These are phyloP conservation scores for Etheostoma spectabile DNA, from an alignment of 2,113 vertebrate species.

Conservation along the genomic window DNA sequence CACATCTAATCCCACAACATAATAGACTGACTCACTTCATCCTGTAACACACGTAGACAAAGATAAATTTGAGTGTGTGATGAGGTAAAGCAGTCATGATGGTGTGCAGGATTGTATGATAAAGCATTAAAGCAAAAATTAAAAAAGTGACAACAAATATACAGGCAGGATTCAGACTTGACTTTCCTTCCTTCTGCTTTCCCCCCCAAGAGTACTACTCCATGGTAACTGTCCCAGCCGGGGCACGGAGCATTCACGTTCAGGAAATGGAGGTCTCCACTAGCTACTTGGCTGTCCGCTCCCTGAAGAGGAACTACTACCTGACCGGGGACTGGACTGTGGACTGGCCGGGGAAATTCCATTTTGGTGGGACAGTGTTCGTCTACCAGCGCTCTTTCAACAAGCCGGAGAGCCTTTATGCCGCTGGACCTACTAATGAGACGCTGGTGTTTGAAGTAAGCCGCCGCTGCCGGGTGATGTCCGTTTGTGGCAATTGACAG, in stretches of 20 bases:
- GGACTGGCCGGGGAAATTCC: conserved; percentile 96
- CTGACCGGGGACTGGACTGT: conserved; percentile 94
- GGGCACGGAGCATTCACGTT: conserved; percentile 90
- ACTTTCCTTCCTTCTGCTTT: not conserved
- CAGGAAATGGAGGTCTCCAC: conserved; percentile 90
- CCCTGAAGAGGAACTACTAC: conserved; percentile 88
- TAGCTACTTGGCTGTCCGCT: conserved; percentile 93
- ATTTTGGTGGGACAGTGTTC: conserved; percentile 91
- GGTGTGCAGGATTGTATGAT: conserved; percentile 1
- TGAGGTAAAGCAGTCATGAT: not conserved
- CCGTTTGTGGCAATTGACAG: conserved; percentile 65
- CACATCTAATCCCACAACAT: conserved; percentile 7
- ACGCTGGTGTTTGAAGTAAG: conserved; percentile 98
- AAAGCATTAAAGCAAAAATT: not conserved
- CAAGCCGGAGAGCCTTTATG: conserved; percentile 90
- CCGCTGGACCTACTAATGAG: conserved; percentile 94
- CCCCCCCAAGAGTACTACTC: conserved; percentile 89
- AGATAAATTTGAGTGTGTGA: not conserved
- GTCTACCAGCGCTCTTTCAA: conserved; percentile 91
- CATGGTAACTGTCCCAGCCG: conserved; percentile 90
- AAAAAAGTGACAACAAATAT: not conserved
- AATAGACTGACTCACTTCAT: conserved; percentile 18
- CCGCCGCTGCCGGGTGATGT: conserved; percentile 61
- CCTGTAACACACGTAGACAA: not conserved
- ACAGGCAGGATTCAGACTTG: not conserved